Evolutionary conservation across 2,888 invertebrate genomes (phyloP).

Genomic region (Agriotes lineatus): DNA sequence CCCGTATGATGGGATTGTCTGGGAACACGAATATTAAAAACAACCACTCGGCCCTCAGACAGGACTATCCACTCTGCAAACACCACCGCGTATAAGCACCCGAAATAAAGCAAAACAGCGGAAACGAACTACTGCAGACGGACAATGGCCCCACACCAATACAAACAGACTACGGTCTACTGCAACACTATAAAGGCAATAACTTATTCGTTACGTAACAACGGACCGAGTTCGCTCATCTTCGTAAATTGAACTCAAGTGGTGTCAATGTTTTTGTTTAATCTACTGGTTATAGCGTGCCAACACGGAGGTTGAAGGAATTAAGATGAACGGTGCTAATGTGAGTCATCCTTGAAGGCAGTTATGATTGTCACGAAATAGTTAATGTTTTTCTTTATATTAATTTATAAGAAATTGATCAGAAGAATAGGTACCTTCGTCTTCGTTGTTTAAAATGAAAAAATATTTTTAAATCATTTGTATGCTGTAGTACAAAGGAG

Average conservation of each 20-base stretch:
- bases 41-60: neutral
- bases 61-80: neutral
- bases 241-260: slow-evolving; percentile 19
- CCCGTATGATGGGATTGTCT: neutral
- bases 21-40: slow-evolving; percentile 15
- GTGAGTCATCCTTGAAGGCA: too few relatives aligned
- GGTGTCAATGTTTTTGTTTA: slow-evolving; percentile 27
- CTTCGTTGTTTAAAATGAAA: too few relatives aligned
- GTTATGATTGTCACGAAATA: too few relatives aligned
- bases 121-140: slow-evolving; percentile 17
- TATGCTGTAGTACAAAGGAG: too few relatives aligned
- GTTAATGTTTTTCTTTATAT: too few relatives aligned
- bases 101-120: slow-evolving; percentile 11
- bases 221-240: neutral
- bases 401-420: too few relatives aligned
- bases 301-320: slow-evolving; percentile 1
- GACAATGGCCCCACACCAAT: slow-evolving; percentile 17
- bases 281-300: neutral
- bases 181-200: slow-evolving; percentile 10
- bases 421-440: too few relatives aligned
- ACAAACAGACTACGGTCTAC: slow-evolving; percentile 14
- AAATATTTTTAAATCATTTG: too few relatives aligned
- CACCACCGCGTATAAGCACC: neutral
- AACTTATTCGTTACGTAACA: slow-evolving; percentile 3
- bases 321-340: neutral